Conservation (phyloP, 2,797 vertebrate genomes). For the Liasis olivaceus region DNA sequence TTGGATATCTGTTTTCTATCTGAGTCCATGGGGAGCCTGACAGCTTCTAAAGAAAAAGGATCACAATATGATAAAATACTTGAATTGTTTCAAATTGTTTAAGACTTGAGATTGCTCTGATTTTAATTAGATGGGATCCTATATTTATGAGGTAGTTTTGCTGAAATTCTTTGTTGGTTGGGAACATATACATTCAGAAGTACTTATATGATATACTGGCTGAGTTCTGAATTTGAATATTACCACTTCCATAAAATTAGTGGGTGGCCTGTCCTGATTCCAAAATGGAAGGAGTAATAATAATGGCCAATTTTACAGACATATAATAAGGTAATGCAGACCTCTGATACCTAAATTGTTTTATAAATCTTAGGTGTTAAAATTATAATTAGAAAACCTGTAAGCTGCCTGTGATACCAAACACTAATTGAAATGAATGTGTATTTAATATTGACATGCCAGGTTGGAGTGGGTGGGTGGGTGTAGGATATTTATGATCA, state of each 20-base stretch:
- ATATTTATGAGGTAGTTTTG: not conserved
- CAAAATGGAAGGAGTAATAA: not conserved
- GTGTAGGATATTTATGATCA: not conserved
- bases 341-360: not conserved
- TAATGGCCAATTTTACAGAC: not conserved
- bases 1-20: not conserved
- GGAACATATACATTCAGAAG: not conserved
- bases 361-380: not conserved
- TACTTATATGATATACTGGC: not conserved
- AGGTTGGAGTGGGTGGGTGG: not conserved
- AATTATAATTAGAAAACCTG: not conserved
- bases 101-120: not conserved
- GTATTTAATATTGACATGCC: not conserved
- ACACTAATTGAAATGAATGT: not conserved
- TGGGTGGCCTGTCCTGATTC: not conserved
- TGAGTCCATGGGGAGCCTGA: slow-evolving; percentile 18
- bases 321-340: not conserved
- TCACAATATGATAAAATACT: not conserved
- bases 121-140: not conserved
- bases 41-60: not conserved
- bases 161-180: not conserved
- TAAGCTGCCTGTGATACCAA: not conserved
- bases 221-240: not conserved
- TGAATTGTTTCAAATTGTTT: not conserved
- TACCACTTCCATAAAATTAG: not conserved